Percentiles rank a stretch among this genome's conserved stretches.
Conservation (phyloP, 2,113 vertebrate species). For the Oxyruncus cristatus region DNA sequence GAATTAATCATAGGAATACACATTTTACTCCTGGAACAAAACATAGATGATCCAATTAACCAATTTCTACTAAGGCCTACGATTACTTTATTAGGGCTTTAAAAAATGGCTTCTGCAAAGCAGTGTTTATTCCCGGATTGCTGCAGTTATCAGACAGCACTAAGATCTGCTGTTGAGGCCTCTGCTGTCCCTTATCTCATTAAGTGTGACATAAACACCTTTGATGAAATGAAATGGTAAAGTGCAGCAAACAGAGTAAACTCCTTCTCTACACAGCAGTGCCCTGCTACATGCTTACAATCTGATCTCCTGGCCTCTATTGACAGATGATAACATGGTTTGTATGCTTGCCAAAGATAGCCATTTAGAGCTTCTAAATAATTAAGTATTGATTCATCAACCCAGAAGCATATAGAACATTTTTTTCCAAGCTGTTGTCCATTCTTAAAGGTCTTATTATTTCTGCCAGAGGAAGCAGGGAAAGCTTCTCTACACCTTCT, state of each 20-base stretch:
- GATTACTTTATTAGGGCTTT: conserved; percentile 32
- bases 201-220: conserved; percentile 68
- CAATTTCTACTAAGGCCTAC: conserved; percentile 11
- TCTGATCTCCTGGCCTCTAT: conserved; percentile 65
- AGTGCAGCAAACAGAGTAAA: conserved; percentile 39
- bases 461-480: conserved; percentile 24
- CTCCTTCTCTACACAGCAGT: conserved; percentile 20
- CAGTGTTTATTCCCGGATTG: conserved; percentile 46
- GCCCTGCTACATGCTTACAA: conserved; percentile 38
- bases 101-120: conserved; percentile 40
- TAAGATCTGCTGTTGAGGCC: conserved; percentile 11
- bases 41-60: conserved; percentile 16
- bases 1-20: neutral
- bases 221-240: conserved; percentile 71
- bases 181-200: conserved; percentile 62
- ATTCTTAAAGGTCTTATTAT: conserved; percentile 56
- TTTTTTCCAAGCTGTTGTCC: conserved; percentile 23
- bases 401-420: neutral
- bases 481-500: neutral
- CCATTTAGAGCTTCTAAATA: conserved; percentile 74
- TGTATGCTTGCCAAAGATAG: conserved; percentile 55
- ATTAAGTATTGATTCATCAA: conserved; percentile 78
- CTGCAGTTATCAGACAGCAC: conserved; percentile 47
- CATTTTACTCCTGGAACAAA: conserved; percentile 12
- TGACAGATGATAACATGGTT: conserved; percentile 61